Base-by-base conservation (phyloP, 2,888 invertebrate species). In the Heliconius sara region DNA sequence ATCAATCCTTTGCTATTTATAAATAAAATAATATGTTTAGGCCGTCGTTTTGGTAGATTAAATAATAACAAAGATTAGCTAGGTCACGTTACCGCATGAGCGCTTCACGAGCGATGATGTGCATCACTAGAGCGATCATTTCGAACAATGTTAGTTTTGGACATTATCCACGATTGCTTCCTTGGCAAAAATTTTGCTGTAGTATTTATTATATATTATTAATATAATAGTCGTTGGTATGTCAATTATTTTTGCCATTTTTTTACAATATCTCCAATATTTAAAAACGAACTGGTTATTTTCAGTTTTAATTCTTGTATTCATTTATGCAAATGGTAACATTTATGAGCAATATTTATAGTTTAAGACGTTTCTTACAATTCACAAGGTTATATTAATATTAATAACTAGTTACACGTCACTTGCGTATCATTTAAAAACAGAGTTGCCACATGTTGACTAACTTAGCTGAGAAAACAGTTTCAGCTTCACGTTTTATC, bases 51-150 rank as follows among this genome's bases (percentile, higher is more conserved):
- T 80, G 80, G 77, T 75, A 83, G 78, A 79, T 80, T 82, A 79
- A 79, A 77, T 78, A 80, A 43, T 47, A 70, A 47, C 67, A 81
- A 79, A 79, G 77, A 34, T 13, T 47, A 76, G 79, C 79, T 79
- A 81, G 81, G 79, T 83, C 73, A 79, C 13, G 79, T 79, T 80
- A 63, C 67, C 66, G 80, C 76, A 78, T 76, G 81, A 63, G 47
- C 70, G 80, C 72, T 34, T 66, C 78, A 78, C 73, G 73, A 78
- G 67, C 72, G 79, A 68, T 72, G 79, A 73, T 72, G 25, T 72
- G 76, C 72, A 80, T 79, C 79, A 76, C 71, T 79, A 76, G 76
- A 80, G 72, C 79, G 72, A 79, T 80, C 34, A 78, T 78, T 78
- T 39, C 52, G 67, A 25, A 43, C 66, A 74, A 74, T 78, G 78